Evolutionary conservation across 2,888 invertebrate genomes (phyloP).

Genomic region (Lasius platythorax): DNA sequence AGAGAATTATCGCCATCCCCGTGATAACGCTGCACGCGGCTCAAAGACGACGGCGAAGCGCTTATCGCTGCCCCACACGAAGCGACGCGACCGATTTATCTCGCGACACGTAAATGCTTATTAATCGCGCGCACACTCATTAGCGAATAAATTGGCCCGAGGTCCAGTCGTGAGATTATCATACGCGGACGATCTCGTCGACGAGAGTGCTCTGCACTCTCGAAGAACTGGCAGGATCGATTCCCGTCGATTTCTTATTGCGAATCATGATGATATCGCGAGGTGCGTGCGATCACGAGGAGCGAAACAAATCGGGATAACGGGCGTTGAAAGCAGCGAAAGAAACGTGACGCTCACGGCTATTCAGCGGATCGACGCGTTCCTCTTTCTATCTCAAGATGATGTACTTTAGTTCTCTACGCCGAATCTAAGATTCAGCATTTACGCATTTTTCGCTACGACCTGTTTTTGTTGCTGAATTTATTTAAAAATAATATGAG

Average conservation of each 20-base stretch:
- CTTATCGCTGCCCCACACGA: slow-evolving; percentile 81
- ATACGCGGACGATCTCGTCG: slow-evolving; percentile 63
- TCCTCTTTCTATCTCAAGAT: not conserved
- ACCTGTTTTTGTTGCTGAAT: not conserved
- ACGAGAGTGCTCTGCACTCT: slow-evolving; percentile 67
- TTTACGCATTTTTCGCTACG: not conserved
- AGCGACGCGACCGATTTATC: slow-evolving; percentile 81
- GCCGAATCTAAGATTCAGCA: not conserved
- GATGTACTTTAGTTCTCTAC: not conserved
- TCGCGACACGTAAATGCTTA: slow-evolving; percentile 82
- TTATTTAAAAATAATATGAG: not conserved
- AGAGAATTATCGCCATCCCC: slow-evolving; percentile 66
- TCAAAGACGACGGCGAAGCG: slow-evolving; percentile 51
- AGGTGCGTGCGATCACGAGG: slow-evolving; percentile 42
- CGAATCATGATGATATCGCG: slow-evolving; percentile 40
- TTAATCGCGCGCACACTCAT: slow-evolving; percentile 78
- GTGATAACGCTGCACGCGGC: slow-evolving; percentile 61
- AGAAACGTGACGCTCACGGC: slow-evolving; percentile 46
- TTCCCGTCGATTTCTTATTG: slow-evolving; percentile 19
- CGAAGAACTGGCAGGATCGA: slow-evolving; percentile 30
- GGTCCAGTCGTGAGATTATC: slow-evolving; percentile 66
- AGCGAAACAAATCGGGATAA: slow-evolving; percentile 55
- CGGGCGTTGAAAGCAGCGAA: slow-evolving; percentile 53
- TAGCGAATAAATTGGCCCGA: slow-evolving; percentile 72
- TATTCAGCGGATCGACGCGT: not conserved